These are phyloP conservation scores for Lucifuga dentata DNA, from an alignment of 2,113 vertebrate species.

Conservation along the genomic window DNA sequence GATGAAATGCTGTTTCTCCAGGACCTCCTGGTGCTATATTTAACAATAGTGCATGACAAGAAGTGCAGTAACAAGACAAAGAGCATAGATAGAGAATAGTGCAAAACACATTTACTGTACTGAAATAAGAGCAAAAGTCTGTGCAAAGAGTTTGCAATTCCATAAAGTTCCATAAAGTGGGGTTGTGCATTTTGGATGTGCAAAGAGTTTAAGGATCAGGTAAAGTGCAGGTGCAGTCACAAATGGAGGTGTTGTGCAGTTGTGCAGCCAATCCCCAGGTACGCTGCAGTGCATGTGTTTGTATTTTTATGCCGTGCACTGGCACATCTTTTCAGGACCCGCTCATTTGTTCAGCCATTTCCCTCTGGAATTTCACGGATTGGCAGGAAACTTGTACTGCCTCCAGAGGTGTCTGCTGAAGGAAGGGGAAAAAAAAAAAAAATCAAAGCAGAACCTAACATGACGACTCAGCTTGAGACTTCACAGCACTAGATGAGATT, in stretches of 20 bases:
- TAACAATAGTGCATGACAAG: background rate
- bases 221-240: no score
- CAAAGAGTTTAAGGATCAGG: no score
- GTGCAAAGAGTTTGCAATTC: no score
- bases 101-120: no score
- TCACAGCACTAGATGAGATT: background rate
- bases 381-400: constrained; percentile 6
- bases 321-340: background rate
- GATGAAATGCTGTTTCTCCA: no score
- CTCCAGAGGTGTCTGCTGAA: constrained; percentile 4
- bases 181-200: no score
- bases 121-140: no score
- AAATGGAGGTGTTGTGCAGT: background rate
- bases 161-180: no score
- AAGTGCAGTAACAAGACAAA: no score
- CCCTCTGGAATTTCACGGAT: constrained; percentile 16
- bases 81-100: no score
- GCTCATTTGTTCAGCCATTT: background rate
- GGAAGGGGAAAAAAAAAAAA: background rate
- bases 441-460: background rate
- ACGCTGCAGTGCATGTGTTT: background rate
- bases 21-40: no score
- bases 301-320: background rate
- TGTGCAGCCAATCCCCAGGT: background rate
- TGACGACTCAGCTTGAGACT: background rate